Evolutionary conservation across 2,888 invertebrate species (phyloP).

Genomic region (Carpatolechia fugitivella): DNA sequence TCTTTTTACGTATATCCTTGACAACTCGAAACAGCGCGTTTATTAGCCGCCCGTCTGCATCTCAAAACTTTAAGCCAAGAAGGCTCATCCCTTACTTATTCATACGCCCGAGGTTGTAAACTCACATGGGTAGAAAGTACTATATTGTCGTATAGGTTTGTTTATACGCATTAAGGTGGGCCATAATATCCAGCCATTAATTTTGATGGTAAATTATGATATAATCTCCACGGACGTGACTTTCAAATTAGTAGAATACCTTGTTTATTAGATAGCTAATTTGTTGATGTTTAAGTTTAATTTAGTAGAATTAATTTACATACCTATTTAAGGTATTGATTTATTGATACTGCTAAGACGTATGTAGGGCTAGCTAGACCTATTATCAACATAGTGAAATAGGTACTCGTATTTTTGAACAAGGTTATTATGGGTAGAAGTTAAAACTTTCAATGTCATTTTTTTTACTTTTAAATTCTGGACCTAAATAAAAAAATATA

Average conservation of each 20-base stretch:
- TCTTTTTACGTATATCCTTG: neutral
- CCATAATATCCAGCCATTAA: conserved; percentile 9
- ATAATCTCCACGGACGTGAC: conserved; percentile 2
- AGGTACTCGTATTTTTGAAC: too few relatives aligned
- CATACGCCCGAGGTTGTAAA: conserved; percentile 32
- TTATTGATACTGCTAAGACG: too few relatives aligned
- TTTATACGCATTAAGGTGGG: conserved; percentile 5
- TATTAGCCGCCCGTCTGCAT: neutral
- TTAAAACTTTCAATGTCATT: too few relatives aligned
- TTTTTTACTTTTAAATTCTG: too few relatives aligned
- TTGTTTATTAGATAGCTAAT: neutral
- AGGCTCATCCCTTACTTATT: conserved; percentile 37
- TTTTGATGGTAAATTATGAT: neutral
- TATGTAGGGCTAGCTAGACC: too few relatives aligned
- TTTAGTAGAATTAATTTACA: too few relatives aligned
- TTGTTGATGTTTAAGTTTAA: neutral
- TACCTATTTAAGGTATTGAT: neutral
- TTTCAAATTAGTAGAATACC: neutral
- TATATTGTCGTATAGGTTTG: neutral
- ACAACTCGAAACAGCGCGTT: neutral
- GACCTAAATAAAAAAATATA: too few relatives aligned
- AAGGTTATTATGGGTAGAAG: too few relatives aligned
- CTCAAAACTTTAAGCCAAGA: conserved; percentile 1
- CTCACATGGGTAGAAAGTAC: conserved; percentile 21
- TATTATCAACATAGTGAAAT: too few relatives aligned